These are phyloP conservation scores for Alces alces DNA, from an alignment of 2,113 vertebrate species.

Conservation along the genomic window DNA sequence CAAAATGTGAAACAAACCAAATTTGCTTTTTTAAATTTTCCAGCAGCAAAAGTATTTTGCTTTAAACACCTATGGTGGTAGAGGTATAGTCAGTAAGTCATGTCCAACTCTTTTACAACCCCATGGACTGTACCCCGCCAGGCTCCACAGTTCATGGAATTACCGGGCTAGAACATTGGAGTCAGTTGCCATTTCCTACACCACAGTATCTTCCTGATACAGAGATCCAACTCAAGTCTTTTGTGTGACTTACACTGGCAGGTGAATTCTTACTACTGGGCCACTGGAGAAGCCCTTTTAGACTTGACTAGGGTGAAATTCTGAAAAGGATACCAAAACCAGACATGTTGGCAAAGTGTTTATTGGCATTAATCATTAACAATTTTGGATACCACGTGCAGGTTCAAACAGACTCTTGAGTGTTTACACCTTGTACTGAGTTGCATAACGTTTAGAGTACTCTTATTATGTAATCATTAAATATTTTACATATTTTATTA, in stretches of 20 bases:
- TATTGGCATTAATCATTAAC: background rate
- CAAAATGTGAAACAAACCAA: background rate
- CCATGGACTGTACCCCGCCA: no score
- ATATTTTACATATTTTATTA: background rate
- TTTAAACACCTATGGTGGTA: no score
- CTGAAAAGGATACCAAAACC: background rate
- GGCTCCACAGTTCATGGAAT: no score
- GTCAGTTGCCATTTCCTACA: no score
- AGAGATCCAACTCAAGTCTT: no score
- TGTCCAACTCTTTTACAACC: no score
- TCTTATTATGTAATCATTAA: background rate
- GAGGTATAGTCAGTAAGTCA: no score
- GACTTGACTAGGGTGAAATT: background rate
- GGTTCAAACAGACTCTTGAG: background rate
- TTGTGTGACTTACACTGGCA: no score
- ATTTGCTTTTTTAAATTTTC: background rate
- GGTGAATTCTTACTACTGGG: no score
- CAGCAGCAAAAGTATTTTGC: background rate
- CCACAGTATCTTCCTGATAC: no score
- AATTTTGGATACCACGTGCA: background rate
- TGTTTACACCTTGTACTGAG: background rate
- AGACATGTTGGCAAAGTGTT: no score
- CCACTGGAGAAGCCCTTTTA: background rate
- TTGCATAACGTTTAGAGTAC: background rate
- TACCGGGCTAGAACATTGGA: no score